Conservation (phyloP, 2,113 vertebrate genomes). For the Heterotilapia buettikoferi region DNA sequence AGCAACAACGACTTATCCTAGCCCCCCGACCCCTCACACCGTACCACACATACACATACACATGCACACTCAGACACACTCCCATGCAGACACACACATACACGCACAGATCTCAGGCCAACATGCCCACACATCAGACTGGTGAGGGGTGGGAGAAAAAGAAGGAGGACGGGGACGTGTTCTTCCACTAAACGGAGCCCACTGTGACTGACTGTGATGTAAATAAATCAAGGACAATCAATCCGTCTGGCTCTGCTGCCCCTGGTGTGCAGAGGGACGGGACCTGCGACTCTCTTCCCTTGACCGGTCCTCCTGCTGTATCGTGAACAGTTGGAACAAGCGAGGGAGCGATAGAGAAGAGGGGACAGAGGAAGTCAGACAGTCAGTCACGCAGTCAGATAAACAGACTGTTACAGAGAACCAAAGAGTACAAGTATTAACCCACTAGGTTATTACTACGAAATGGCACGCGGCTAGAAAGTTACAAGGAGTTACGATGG, state of each 20-base stretch:
- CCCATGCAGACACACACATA: constrained; percentile 25
- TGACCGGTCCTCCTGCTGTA: constrained; percentile 26
- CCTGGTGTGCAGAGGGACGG: constrained; percentile 24
- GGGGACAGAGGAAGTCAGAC: not conserved
- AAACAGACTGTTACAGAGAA: constrained; percentile 68
- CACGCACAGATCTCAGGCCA: constrained; percentile 59
- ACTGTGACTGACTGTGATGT: constrained; percentile 71
- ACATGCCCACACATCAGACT: constrained; percentile 48
- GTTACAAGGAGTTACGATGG: not conserved
- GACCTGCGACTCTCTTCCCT: constrained; percentile 24
- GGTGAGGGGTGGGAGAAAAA: constrained; percentile 16
- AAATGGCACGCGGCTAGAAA: not conserved
- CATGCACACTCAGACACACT: constrained; percentile 71
- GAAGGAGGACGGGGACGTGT: constrained; percentile 12
- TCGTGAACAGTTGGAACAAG: constrained; percentile 3
- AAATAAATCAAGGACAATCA: constrained; percentile 67
- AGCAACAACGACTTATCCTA: constrained; percentile 95
- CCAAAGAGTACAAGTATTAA: constrained; percentile 62
- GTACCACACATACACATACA: constrained; percentile 44
- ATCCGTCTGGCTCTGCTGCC: constrained; percentile 34
- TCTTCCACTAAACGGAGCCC: constrained; percentile 56
- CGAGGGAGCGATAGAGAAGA: not conserved
- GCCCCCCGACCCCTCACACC: constrained; percentile 67
- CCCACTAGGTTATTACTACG: not conserved
- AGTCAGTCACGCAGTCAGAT: constrained; percentile 44